Percentiles rank a stretch among this genome's conserved stretches.
Evolutionary conservation across 2,888 invertebrate genomes (phyloP).

Genomic region (Neria commutata): DNA sequence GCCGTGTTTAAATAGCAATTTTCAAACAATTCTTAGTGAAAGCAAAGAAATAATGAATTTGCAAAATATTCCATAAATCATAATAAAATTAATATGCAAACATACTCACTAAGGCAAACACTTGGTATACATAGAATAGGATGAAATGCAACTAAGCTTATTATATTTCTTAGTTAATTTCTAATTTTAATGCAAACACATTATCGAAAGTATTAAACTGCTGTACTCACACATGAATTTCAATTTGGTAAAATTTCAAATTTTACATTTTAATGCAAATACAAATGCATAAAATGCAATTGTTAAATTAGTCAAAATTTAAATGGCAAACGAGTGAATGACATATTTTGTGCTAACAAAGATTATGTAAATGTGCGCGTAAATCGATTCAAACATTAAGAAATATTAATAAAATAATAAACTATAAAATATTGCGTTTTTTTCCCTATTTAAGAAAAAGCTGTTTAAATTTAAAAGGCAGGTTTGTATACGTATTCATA

Average conservation of each 20-base stretch:
- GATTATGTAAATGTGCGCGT: conserved; percentile 18
- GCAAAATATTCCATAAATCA: not conserved
- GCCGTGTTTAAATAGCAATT: conserved; percentile 18
- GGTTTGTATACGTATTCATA: no score
- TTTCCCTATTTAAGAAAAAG: no score
- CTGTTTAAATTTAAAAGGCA: no score
- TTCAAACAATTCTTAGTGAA: not conserved
- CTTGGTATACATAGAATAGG: no score
- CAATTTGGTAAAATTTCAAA: not conserved
- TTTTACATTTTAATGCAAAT: conserved; percentile 1
- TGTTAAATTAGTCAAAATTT: not conserved
- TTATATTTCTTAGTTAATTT: conserved; percentile 5
- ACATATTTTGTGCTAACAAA: conserved; percentile 44
- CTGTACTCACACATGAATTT: not conserved
- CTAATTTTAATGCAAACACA: conserved; percentile 3
- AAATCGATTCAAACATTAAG: conserved; percentile 34
- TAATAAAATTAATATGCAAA: no score
- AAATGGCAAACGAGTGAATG: conserved; percentile 39
- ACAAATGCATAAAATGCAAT: not conserved
- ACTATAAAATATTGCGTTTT: not conserved
- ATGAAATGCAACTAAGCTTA: not conserved
- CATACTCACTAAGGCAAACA: not conserved
- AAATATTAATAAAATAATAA: conserved; percentile 26
- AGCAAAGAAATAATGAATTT: not conserved
- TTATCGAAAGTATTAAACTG: conserved; percentile 4